Evolutionary conservation across 2,113 vertebrate species (phyloP), one percentile per base, ranked within the genome.

Genomic region (Rhinoderma darwinii): DNA sequence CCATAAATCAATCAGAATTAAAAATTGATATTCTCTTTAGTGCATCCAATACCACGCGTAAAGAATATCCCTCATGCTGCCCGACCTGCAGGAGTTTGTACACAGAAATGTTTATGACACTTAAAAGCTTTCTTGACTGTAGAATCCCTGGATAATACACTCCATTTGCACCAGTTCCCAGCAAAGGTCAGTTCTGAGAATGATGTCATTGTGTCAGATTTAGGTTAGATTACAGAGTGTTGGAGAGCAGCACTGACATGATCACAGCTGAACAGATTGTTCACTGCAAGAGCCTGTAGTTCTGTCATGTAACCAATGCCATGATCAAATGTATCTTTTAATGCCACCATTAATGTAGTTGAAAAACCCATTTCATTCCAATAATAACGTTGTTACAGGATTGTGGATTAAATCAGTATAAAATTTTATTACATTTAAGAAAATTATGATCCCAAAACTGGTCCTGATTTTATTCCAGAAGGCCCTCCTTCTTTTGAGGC

Each of bases 21-120:
- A 86, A 86, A 86, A 86, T 86, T 86, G 20, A 86, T 86, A 86
- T 86, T 86, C 77, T 35, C 77, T 86, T 81, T 86, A 86, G 82
- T 86, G 85, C 66, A 44, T 82, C 85, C 76, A 86, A 81, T 86
- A 82, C 32, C 39, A 82, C 63, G 77, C 44, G 85, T 25, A 81
- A 72, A 86, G 77, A 72, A 86, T 86, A 81, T 72, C 77, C 77
- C 66, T 81, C 35, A 27, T 37, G 59, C 35, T 70, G 80, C 85
- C 56, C 81, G 47, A 81, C 44, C 66, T 82, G 37, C 85, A 81
- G 50, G 32, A 81, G 85, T 86, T 86, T 82, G 63, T 73, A 86
- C 77, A 81, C 68, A 86, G 37, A 86, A 73, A 86, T 82, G 66
- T 82, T 86, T 82, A 86, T 78, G 77, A 82, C 77, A 86, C 85